A percentile compares a stretch with the other conserved stretches of the same genome.
Evolutionary conservation across 2,113 vertebrate species (phyloP).

Genomic region (Osmerus mordax): DNA sequence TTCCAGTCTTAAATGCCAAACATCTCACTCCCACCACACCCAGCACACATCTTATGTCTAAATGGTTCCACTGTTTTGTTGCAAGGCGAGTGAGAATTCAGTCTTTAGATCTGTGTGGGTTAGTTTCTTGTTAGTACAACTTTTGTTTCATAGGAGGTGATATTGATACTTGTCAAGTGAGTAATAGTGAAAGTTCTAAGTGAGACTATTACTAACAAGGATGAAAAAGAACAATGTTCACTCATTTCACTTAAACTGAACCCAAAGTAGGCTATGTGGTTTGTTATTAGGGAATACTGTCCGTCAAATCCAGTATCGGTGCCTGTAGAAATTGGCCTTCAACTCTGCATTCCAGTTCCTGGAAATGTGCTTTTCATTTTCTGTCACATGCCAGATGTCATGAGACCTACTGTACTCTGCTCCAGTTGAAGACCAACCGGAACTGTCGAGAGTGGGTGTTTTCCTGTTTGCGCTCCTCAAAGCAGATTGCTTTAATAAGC

Average conservation of each 20-base stretch:
- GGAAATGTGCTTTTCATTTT: slow-evolving; percentile 14
- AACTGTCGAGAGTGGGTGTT: slow-evolving; percentile 33
- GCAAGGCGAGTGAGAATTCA: no score
- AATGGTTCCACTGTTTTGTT: no score
- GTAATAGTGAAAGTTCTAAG: neutral
- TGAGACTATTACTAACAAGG: neutral
- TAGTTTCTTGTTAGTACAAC: neutral
- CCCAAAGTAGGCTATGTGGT: no score
- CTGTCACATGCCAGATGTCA: slow-evolving; percentile 36
- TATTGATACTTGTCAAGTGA: neutral
- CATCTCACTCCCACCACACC: slow-evolving; percentile 52
- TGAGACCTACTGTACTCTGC: slow-evolving; percentile 30
- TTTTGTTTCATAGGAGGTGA: neutral
- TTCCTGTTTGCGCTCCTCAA: slow-evolving; percentile 33
- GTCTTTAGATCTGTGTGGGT: neutral
- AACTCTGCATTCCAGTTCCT: slow-evolving; percentile 12
- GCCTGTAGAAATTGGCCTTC: neutral
- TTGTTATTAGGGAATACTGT: no score
- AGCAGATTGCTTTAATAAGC: slow-evolving; percentile 26
- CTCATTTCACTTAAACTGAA: neutral
- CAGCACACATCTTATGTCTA: neutral
- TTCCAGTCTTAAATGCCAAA: slow-evolving; percentile 65
- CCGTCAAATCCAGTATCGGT: neutral
- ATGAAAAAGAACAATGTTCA: neutral
- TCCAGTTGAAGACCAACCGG: slow-evolving; percentile 23